These are phyloP conservation scores for Channa argus DNA, from an alignment of 2,113 vertebrate species.

Conservation along the genomic window DNA sequence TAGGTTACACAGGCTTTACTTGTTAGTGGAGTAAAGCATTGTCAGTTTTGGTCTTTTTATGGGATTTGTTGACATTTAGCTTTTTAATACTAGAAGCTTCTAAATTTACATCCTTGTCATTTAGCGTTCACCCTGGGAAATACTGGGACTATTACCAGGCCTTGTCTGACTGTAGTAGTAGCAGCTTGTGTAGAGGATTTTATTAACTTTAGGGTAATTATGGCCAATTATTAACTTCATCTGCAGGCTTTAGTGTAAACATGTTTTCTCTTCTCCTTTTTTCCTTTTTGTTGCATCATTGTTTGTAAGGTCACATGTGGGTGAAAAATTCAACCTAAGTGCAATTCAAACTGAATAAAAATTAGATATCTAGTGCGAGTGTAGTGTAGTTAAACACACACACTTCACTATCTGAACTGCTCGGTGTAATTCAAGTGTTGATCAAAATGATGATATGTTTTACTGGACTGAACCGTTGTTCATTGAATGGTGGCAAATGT, in stretches of 20 bases:
- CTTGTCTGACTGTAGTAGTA: slow-evolving; percentile 1
- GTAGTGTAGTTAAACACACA: not conserved
- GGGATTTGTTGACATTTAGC: slow-evolving; percentile 5
- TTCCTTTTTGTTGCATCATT: too few species aligned
- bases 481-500: slow-evolving; percentile 31
- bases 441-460: slow-evolving; percentile 30
- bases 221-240: not conserved
- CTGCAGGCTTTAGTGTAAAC: too few species aligned
- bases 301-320: slow-evolving; percentile 12
- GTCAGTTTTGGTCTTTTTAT: slow-evolving; percentile 4
- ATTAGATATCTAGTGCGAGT: slow-evolving; percentile 5
- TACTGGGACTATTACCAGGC: slow-evolving; percentile 33
- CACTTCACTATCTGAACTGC: not conserved
- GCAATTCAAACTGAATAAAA: slow-evolving; percentile 59
- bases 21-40: too few species aligned
- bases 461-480: slow-evolving; percentile 49
- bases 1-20: too few species aligned
- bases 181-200: slow-evolving; percentile 5
- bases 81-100: too few species aligned
- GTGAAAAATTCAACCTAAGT: slow-evolving; percentile 65
- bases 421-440: not conserved
- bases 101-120: too few species aligned
- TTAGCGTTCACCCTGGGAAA: not conserved
- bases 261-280: too few species aligned
- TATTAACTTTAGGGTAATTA: not conserved